Conservation (phyloP, 2,888 invertebrate species). For the Taphrorychus bicolor region DNA sequence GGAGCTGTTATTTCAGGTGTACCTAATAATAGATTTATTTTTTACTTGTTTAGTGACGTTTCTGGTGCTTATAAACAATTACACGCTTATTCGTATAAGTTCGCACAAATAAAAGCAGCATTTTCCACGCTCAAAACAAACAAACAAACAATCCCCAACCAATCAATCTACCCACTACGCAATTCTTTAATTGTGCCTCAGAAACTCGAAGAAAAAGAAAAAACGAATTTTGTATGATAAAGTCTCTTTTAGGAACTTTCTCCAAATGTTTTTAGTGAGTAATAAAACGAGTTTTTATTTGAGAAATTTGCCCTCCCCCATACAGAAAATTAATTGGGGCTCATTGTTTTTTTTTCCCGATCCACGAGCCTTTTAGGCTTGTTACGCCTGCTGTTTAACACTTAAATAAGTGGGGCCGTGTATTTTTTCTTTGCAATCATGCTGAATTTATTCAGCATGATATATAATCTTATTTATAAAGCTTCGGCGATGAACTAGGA, state of each 20-base stretch:
- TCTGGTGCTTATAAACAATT: not conserved
- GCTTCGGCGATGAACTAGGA: conserved; percentile 3
- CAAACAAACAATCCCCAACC: not conserved
- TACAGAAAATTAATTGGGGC: not conserved
- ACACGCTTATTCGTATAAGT: not conserved
- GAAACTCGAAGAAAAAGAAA: not conserved
- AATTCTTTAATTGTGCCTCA: too few species aligned
- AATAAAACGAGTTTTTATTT: conserved; percentile 3
- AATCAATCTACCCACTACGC: too few species aligned
- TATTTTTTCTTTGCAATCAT: not conserved
- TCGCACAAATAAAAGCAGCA: not conserved
- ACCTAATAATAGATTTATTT: conserved; percentile 27
- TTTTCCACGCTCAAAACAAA: not conserved
- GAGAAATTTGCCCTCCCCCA: not conserved
- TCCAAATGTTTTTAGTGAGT: conserved; percentile 5
- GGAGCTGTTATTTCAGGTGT: conserved; percentile 18
- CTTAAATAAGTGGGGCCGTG: not conserved
- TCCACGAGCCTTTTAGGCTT: not conserved
- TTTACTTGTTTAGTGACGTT: conserved; percentile 23
- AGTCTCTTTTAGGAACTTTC: not conserved
- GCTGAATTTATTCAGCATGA: not conserved
- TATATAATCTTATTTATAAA: conserved; percentile 1
- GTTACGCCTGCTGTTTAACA: not conserved
- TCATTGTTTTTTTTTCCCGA: not conserved
- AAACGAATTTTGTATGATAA: not conserved